Conservation (phyloP, 2,113 vertebrate species). For the Tilapia sparmanii region DNA sequence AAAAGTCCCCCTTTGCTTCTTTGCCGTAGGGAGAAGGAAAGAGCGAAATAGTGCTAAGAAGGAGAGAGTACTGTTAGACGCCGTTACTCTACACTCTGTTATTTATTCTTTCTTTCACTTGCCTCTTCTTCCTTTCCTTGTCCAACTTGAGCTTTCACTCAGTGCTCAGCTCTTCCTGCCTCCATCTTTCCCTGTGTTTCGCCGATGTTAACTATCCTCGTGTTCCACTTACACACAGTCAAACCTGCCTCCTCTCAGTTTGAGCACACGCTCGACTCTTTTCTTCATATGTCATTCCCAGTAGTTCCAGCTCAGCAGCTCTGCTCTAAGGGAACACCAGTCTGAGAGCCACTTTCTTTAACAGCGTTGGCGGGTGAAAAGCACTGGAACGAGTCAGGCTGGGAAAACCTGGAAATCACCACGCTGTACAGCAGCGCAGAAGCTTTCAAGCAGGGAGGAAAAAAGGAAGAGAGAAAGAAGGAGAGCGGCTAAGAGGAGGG, state of each 20-base stretch:
- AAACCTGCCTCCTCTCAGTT: background rate
- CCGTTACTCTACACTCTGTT: background rate
- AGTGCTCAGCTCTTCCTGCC: background rate
- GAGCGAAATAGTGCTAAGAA: background rate
- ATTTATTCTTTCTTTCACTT: conserved; percentile 12
- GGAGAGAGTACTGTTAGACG: conserved; percentile 9
- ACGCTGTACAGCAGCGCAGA: conserved; percentile 29
- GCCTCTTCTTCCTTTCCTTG: conserved; percentile 7
- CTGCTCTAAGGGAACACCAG: background rate
- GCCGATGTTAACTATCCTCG: conserved; percentile 4
- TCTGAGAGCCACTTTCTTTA: conserved; percentile 10
- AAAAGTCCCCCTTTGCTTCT: background rate
- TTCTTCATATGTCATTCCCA: background rate
- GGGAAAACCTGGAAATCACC: conserved; percentile 22
- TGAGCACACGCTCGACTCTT: background rate
- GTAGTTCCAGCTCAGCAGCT: background rate
- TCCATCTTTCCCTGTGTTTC: background rate
- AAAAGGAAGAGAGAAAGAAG: background rate
- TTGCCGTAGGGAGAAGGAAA: background rate
- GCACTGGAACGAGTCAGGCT: background rate
- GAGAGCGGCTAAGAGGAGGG: background rate
- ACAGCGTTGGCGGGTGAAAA: background rate
- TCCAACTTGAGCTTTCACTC: conserved; percentile 3
- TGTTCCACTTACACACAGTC: background rate
- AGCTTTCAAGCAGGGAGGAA: conserved; percentile 17